phyloP scores from a whole-genome alignment of 2,113 vertebrate genomes.

The Dasyurus viverrinus region DNA sequence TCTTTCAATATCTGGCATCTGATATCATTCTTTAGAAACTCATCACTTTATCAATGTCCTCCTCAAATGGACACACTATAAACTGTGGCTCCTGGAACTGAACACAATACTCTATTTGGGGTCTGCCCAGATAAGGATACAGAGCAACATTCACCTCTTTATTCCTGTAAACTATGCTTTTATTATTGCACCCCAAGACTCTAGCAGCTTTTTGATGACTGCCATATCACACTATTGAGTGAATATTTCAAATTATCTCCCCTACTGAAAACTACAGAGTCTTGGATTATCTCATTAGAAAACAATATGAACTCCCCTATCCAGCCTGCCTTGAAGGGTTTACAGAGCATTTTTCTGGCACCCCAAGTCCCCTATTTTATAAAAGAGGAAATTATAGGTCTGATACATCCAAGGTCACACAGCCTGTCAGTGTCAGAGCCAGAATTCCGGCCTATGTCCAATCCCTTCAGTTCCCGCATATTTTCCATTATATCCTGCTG shows the following conservation, averaged over 20 bases:
- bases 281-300: not conserved
- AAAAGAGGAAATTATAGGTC: not conserved
- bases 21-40: not conserved
- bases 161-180: not conserved
- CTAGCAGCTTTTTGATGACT: not conserved
- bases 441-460: not conserved
- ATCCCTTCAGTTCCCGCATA: not conserved
- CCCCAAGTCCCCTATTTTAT: not conserved
- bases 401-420: not conserved
- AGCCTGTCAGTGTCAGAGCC: not conserved
- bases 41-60: not conserved
- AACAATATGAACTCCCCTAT: not conserved
- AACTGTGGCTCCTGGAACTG: not conserved
- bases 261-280: not conserved
- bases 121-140: not conserved
- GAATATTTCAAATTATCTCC: conserved; percentile 2
- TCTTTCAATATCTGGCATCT: not conserved
- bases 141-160: not conserved
- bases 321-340: not conserved
- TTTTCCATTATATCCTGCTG: not conserved
- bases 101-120: not conserved
- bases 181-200: not conserved
- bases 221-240: not conserved
- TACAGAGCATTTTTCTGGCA: not conserved
- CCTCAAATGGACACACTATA: not conserved